phyloP scores from a whole-genome alignment of 2,888 invertebrate genomes.

The Pyrrhosoma nymphula region DNA sequence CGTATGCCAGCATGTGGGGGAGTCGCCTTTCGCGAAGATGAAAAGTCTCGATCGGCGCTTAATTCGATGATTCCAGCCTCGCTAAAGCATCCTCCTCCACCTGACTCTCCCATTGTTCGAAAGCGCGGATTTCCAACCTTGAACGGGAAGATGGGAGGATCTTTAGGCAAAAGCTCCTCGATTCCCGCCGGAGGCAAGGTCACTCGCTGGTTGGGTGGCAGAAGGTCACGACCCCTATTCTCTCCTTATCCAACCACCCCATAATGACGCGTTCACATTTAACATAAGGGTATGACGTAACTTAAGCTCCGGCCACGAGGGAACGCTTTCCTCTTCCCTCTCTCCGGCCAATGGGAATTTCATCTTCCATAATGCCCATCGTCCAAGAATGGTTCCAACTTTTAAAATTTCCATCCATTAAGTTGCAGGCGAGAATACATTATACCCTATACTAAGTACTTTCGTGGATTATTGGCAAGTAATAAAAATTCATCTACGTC shows the following conservation, averaged over 20 bases:
- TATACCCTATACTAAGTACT: no score
- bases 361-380: no score
- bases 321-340: neutral
- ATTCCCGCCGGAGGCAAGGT: conserved; percentile 26
- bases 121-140: neutral
- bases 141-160: neutral
- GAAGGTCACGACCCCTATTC: neutral
- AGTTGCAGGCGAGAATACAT: no score
- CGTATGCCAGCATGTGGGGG: neutral
- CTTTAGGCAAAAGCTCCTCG: neutral
- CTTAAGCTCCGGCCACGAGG: no score
- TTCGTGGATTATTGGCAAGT: no score
- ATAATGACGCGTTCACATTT: no score
- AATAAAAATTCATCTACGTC: no score
- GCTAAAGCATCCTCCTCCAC: neutral
- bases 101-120: neutral
- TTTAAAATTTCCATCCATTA: no score
- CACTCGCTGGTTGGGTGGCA: neutral
- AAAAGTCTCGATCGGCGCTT: neutral
- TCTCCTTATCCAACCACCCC: neutral
- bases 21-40: neutral
- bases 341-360: no score
- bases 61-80: conserved; percentile 23
- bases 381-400: no score
- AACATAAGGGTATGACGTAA: no score